Evolutionary conservation across 23 tunicate genomes (phyloP), one percentile per base, ranked within the genome.

Genomic region (Halocynthia roretzi): DNA sequence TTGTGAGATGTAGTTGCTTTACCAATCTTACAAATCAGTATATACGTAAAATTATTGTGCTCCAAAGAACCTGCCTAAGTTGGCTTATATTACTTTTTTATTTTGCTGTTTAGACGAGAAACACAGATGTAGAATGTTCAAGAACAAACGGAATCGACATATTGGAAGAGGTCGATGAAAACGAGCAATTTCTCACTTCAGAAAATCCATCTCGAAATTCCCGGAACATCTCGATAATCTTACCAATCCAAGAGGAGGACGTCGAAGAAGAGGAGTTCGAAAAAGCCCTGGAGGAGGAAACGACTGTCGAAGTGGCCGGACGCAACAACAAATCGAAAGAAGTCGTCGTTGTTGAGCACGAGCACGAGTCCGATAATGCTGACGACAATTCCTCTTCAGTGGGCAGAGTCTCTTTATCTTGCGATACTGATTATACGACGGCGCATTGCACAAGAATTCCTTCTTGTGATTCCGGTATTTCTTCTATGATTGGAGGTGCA

Each of bases 201-300:
- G 62, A 62, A 6, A 50, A 52, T 23, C 19, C 55, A 8, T 11
- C 58, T 15, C 10, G 5, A 14, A 18, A 10, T 23, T 8, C 56
- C 11, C 31, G 5, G 22, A 64, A 53, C 8, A 67, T 49, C 11
- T 67, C 18, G 12, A 67, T 17, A 67, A 15, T 67, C 20, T 19
- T 11, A 12, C 80, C 87, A 18, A 83, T 83, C 67, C 76, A 67
- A 55, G 84, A 79, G 19, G 72, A 70, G 18, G 86, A 81, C 11
- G 56, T 15, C 8, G 92, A 74, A 69, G 96, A 89, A 53, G 76
- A 62, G 11, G 88, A 74, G 18, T 83, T 89, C 54, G 85, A 84
- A 76, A 68, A 50, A 23, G 96, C 88, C 19, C 19, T 84, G n/a
- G 96, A 89, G 21, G 76, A 68, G 18, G 44, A 31, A 31, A 31